These are phyloP conservation scores for Dicrostonyx torquatus DNA, from an alignment of 2,797 vertebrate species.

Conservation along the genomic window DNA sequence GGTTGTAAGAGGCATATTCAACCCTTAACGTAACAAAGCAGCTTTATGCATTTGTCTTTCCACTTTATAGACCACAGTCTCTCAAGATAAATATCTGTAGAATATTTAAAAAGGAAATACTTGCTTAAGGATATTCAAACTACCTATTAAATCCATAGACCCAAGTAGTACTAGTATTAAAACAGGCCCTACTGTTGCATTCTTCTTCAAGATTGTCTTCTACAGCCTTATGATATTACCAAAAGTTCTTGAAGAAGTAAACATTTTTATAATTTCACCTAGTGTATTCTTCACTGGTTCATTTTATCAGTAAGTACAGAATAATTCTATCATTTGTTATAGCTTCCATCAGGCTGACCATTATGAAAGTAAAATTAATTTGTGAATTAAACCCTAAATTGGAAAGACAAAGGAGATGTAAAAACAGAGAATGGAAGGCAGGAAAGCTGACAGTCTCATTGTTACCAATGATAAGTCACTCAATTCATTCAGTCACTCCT, in stretches of 20 bases:
- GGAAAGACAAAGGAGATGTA: background rate
- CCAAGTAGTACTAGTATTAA: constrained; percentile 1
- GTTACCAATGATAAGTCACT: background rate
- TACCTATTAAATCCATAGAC: background rate
- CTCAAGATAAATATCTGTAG: background rate
- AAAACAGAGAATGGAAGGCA: background rate
- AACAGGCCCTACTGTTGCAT: background rate
- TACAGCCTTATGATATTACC: background rate
- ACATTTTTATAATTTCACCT: background rate
- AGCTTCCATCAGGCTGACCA: background rate
- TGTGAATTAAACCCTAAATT: background rate
- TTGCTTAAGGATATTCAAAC: background rate
- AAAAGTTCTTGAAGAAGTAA: background rate
- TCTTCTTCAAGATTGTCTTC: background rate
- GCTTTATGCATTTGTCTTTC: background rate
- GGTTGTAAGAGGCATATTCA: background rate
- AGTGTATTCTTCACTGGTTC: background rate
- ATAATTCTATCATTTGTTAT: background rate
- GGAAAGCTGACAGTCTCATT: background rate
- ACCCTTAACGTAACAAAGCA: background rate
- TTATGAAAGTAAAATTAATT: constrained; percentile 49
- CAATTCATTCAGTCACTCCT: background rate
- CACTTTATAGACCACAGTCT: background rate
- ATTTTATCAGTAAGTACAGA: background rate
- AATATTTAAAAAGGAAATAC: background rate